phyloP scores from a whole-genome alignment of 1,140 invertebrate genomes.

The Asobara japonica region DNA sequence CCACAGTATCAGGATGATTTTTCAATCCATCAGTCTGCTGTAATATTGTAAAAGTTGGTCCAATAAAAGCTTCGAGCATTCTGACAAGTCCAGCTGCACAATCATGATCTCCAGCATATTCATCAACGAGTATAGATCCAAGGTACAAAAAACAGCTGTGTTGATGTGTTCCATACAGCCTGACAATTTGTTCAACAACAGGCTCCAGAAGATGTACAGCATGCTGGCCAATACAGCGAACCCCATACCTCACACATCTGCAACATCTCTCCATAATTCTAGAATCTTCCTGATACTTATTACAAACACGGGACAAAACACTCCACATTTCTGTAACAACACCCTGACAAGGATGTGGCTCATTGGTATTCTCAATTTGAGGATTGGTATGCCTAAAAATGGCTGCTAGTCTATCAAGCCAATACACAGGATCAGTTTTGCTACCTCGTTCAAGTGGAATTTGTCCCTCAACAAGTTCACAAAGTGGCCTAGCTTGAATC shows the following conservation, averaged over 20 bases:
- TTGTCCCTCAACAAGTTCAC: conserved; percentile 68
- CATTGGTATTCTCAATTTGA: conserved; percentile 68
- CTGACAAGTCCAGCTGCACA: conserved; percentile 81
- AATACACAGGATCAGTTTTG: conserved; percentile 85
- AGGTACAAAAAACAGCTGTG: conserved; percentile 97
- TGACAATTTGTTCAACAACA: conserved; percentile 87
- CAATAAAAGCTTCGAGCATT: conserved; percentile 89
- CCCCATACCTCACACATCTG: conserved; percentile 87
- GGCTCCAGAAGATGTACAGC: conserved; percentile 81
- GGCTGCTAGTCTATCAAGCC: conserved; percentile 91
- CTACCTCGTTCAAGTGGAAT: conserved; percentile 58
- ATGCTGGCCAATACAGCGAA: conserved; percentile 86
- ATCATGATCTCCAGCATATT: conserved; percentile 79
- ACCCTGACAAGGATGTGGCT: conserved; percentile 82
- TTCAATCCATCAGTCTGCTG: conserved; percentile 80
- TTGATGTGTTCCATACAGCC: conserved; percentile 82
- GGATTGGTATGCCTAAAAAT: conserved; percentile 86
- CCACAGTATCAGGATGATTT: conserved; percentile 96
- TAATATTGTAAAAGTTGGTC: conserved; percentile 84
- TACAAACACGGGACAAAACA: conserved; percentile 80
- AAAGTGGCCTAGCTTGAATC: conserved; percentile 78
- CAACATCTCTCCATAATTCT: conserved; percentile 93
- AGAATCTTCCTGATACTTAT: conserved; percentile 82
- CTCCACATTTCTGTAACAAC: conserved; percentile 88
- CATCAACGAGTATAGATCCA: conserved; percentile 94